Conservation (phyloP, 2,888 invertebrate species). For the Parnassius orleans region DNA sequence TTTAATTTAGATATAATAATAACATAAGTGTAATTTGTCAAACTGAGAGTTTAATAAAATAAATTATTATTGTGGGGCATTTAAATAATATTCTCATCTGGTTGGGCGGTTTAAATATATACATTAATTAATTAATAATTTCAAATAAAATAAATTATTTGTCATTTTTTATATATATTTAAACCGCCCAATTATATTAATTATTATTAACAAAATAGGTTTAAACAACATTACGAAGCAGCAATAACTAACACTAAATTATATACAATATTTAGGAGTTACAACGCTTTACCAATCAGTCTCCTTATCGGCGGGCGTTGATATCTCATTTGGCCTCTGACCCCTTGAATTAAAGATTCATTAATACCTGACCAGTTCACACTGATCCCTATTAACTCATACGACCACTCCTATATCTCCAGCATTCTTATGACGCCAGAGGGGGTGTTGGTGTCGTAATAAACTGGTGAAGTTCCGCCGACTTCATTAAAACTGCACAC, state of each 20-base stretch:
- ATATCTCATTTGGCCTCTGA: conserved; percentile 59
- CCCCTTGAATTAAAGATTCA: conserved; percentile 50
- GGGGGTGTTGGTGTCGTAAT: not conserved
- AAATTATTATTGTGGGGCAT: too few species aligned
- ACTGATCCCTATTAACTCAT: conserved; percentile 32
- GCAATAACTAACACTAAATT: not conserved
- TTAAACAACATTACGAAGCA: too few species aligned
- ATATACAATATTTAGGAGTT: conserved; percentile 35
- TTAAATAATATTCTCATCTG: too few species aligned
- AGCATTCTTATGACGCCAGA: not conserved
- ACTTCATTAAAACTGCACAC: conserved; percentile 3
- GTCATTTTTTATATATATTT: not conserved
- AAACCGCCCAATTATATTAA: not conserved
- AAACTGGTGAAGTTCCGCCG: conserved; percentile 5
- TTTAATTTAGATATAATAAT: too few species aligned
- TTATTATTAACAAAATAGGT: too few species aligned
- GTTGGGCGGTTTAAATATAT: too few species aligned
- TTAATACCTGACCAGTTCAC: conserved; percentile 41
- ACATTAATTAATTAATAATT: too few species aligned
- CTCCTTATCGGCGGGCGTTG: conserved; percentile 53
- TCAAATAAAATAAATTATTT: too few species aligned
- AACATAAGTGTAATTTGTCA: too few species aligned
- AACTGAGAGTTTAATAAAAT: too few species aligned
- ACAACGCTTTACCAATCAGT: conserved; percentile 32
- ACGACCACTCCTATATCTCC: conserved; percentile 4